Evolutionary conservation across 2,888 invertebrate genomes (phyloP).

Genomic region (Catocala nupta): DNA sequence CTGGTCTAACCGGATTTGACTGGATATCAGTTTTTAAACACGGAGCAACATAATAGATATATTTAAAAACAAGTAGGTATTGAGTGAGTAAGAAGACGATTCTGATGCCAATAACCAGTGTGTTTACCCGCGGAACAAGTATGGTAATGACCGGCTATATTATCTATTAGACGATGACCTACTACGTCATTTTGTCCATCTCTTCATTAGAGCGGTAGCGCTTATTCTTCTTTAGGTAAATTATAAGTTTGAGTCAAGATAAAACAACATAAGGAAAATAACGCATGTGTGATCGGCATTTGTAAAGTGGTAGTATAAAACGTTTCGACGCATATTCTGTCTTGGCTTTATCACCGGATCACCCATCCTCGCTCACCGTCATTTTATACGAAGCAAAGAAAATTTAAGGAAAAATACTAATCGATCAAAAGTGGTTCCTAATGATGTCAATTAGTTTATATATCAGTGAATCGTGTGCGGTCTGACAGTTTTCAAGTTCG

Average conservation of each 20-base stretch:
- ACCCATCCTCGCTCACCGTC: conserved; percentile 34
- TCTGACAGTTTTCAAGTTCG: conserved; percentile 13
- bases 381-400: conserved; percentile 9
- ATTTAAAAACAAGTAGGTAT: conserved; percentile 18
- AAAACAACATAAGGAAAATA: conserved; percentile 50
- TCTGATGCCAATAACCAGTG: conserved; percentile 30
- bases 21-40: too few relatives aligned
- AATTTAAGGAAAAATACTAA: conserved; percentile 9
- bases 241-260: conserved; percentile 35
- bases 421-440: conserved; percentile 15
- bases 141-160: conserved; percentile 52
- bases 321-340: conserved; percentile 35
- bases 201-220: conserved; percentile 35
- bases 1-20: too few relatives aligned
- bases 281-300: conserved; percentile 27
- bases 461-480: conserved; percentile 13
- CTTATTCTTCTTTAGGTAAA: conserved; percentile 32
- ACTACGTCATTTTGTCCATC: conserved; percentile 43
- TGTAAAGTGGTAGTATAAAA: conserved; percentile 39
- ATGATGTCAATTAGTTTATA: conserved; percentile 21
- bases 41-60: too few relatives aligned
- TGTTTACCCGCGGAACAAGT: conserved; percentile 60
- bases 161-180: conserved; percentile 51
- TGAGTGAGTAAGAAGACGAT: conserved; percentile 17
- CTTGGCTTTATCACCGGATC: conserved; percentile 33